phyloP scores from a whole-genome alignment of 2,113 vertebrate genomes.

The Cyanoderma ruficeps region DNA sequence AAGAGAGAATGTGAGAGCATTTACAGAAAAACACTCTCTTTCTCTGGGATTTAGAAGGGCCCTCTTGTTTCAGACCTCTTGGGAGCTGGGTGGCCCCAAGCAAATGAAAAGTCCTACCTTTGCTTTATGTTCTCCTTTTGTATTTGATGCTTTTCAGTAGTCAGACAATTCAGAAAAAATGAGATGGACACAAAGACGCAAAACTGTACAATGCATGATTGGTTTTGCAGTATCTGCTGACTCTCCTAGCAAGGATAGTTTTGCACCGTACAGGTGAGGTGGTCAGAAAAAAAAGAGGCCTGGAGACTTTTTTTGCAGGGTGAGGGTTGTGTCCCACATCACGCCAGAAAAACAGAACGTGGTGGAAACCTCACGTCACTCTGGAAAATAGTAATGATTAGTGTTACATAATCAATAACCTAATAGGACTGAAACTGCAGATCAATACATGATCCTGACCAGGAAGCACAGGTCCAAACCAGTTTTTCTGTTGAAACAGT shows the following conservation, averaged over 20 bases:
- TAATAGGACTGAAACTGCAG: not conserved
- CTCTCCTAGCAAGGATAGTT: not conserved
- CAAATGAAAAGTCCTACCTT: slow-evolving; percentile 4
- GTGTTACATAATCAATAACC: not conserved
- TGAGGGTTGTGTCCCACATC: not conserved
- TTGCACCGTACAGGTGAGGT: not conserved
- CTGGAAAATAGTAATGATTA: not conserved
- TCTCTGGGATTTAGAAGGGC: not conserved
- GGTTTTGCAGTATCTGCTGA: not conserved
- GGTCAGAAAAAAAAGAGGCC: not conserved
- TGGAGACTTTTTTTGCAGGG: not conserved
- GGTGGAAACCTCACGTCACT: not conserved
- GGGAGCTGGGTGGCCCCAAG: not conserved
- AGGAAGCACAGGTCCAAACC: not conserved
- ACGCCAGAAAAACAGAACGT: not conserved
- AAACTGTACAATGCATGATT: not conserved
- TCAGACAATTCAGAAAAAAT: not conserved
- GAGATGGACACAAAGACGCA: not conserved
- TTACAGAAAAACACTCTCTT: slow-evolving; percentile 4
- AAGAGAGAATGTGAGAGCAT: not conserved
- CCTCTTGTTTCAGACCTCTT: not conserved
- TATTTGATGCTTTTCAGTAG: not conserved
- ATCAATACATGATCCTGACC: not conserved
- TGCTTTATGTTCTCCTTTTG: not conserved
- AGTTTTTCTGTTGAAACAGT: not conserved